Evolutionary conservation across 1,140 invertebrate genomes (phyloP), one percentile per base, ranked within the genome.

Genomic region (Zophobas atratus): DNA sequence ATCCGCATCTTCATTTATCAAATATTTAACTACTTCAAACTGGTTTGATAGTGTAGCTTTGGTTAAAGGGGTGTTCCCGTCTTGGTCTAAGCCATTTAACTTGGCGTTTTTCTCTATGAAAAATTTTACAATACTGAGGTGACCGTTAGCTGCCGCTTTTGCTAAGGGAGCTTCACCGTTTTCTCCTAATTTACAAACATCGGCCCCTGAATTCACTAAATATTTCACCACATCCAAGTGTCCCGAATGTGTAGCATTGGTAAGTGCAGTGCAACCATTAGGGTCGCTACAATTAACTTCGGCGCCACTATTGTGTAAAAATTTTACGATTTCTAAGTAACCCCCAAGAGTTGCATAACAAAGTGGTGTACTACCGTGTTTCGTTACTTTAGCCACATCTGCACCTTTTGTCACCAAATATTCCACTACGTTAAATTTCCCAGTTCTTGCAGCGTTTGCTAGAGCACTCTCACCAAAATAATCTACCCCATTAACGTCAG

Each of bases 261-360:
- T 8, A 35, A 74, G 36, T 8, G 71, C 32, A 0, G 71, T 74
- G 5, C 33, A 6, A 6, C 67, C 67, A 35, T 46, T 33, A 8
- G 43, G 8, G 81, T 89, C 88, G 2, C 86, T 81, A 48, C 86
- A 89, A 81, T 93, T 91, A 1, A 93, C 89, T 79, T 92, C 87
- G 5, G 92, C 92, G 20, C 89, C 89, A 79, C 92, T 90, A 46
- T 91, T 90, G 56, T 94, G 85, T 6, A 96, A 88, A 20, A 95
- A 85, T n/a, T 90, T 89, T 2, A 91, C 89, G 85, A 94, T 92
- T 70, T 92, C 89, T 1, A 90, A 88, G 81, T 94, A 91, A 0
- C 93, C 94, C 80, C 92, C 91, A 80, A 93, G 90, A 1, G 92
- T 87, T 1, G 93, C 92, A n/a, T 94, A 88, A 83, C 94, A 93